phyloP scores from a whole-genome alignment of 1,140 invertebrate species.

The Lucilia sericata region DNA sequence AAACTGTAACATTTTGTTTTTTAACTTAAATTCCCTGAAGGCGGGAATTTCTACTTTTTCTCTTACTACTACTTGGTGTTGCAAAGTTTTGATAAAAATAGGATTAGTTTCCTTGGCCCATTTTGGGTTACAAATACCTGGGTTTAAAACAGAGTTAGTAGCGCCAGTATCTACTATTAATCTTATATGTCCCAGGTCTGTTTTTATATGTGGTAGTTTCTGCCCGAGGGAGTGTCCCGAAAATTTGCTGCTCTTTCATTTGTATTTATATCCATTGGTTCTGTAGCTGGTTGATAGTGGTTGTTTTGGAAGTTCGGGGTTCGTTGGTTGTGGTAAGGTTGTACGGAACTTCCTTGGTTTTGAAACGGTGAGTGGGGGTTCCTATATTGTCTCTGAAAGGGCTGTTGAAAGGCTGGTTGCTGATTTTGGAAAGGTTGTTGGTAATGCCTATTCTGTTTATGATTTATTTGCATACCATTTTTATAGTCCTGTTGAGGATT shows the following conservation, averaged over 20 bases:
- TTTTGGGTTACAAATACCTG: not conserved
- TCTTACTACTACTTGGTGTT: constrained; percentile 4
- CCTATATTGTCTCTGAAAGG: no score
- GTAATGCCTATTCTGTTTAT: no score
- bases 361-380: not conserved
- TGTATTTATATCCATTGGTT: not conserved
- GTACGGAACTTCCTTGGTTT: not conserved
- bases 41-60: not conserved
- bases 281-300: not conserved
- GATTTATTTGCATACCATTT: no score
- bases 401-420: no score
- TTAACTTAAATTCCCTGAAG: constrained; percentile 33
- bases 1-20: constrained; percentile 4
- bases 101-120: not conserved
- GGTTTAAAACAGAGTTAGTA: constrained; percentile 34
- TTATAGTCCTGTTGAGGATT: no score
- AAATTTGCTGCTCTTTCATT: constrained; percentile 24
- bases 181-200: constrained; percentile 6
- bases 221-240: not conserved
- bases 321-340: not conserved
- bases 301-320: not conserved
- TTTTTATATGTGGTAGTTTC: constrained; percentile 24
- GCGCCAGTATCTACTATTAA: constrained; percentile 23
- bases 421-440: no score
- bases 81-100: constrained; percentile 19